These are phyloP conservation scores for Drosophila oshimai DNA, from an alignment of 1,140 invertebrate species.

Conservation along the genomic window DNA sequence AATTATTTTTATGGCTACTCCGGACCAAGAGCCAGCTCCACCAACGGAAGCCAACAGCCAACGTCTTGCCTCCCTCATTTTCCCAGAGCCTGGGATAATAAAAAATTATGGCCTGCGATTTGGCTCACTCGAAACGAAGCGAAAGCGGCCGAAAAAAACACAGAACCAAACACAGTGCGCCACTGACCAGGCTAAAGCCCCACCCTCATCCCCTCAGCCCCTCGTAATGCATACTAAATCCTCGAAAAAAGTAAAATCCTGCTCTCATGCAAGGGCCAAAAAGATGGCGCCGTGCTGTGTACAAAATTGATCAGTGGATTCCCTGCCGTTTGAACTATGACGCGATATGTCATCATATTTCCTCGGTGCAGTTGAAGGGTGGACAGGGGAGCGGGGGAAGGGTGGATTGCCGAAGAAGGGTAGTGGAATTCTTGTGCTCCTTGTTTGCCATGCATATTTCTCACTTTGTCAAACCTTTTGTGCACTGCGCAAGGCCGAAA, in stretches of 20 bases:
- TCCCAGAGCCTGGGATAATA: conserved; percentile 51
- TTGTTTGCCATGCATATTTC: conserved; percentile 63
- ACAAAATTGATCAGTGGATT: conserved; percentile 83
- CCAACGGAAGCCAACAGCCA: conserved; percentile 66
- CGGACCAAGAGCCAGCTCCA: conserved; percentile 32
- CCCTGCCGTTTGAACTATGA: conserved; percentile 83
- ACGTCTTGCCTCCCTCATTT: background rate
- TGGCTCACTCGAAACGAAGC: conserved; percentile 62
- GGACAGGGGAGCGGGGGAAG: background rate
- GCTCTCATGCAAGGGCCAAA: conserved; percentile 53
- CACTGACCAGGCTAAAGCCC: conserved; percentile 52
- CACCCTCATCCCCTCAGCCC: background rate
- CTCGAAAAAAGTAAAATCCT: conserved; percentile 36
- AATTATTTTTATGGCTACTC: conserved; percentile 78
- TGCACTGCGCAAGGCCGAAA: conserved; percentile 51
- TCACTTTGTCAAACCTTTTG: conserved; percentile 64
- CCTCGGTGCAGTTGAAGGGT: conserved; percentile 43
- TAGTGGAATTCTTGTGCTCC: conserved; percentile 12
- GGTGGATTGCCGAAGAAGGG: background rate
- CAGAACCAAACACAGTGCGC: conserved; percentile 44
- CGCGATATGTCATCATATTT: conserved; percentile 83
- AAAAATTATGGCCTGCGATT: conserved; percentile 76
- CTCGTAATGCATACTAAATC: conserved; percentile 24
- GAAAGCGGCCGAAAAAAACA: conserved; percentile 20
- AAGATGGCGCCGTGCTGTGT: conserved; percentile 82